Base-by-base conservation (phyloP, 1,140 invertebrate genomes). In the Tetramorium parvispinum region DNA sequence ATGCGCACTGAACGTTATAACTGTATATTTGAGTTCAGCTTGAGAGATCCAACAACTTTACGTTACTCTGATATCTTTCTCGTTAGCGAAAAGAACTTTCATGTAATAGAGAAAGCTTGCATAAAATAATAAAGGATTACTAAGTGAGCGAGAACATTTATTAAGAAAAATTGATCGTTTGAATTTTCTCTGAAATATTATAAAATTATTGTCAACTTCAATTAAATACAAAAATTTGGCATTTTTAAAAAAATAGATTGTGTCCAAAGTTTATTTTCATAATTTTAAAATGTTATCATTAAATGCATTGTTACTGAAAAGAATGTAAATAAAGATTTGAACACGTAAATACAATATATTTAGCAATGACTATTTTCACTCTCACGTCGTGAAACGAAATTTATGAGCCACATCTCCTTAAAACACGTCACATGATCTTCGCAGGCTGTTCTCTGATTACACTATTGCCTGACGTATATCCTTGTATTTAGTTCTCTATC, bases 21-120 rank as follows among this genome's bases (percentile, higher is more conserved):
- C 79, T 83, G 79, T 75, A 75, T 59, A 55, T 49, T 75, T 75
- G 24, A 83, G 70, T 83, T 83, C 68, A 83, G 46, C 49, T 71
- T 21, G 32, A 81, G 37, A n/a, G 79, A 75, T 73, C 68, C 79
- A 18, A 46, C 53, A 43, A 68, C 79, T 83, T 59, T 75, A 71
- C 37, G 24, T 82, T 82, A 83, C n/a, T 53, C 40, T 61, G 8
- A 2, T 83, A 37, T 46, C 51, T 73, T 61, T n/a, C 40, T 46
- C 68, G 53, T 37, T 55, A 59, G 7, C 46, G 24, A 49, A 21
- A 46, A 55, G 8, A 13, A 18, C 11, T 53, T 43, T 27, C 7
- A 6, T 55, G 11, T 37, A 27, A 53, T 57, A 40, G 7, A 10
- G 43, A 46, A 37, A 16, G 0, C 6, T 65, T 51, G 37, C 13